Percentiles rank a stretch among this genome's conserved stretches.
phyloP scores from a whole-genome alignment of 37 sponge, comb jelly and placozoan species.

The Amphimedon queenslandica region DNA sequence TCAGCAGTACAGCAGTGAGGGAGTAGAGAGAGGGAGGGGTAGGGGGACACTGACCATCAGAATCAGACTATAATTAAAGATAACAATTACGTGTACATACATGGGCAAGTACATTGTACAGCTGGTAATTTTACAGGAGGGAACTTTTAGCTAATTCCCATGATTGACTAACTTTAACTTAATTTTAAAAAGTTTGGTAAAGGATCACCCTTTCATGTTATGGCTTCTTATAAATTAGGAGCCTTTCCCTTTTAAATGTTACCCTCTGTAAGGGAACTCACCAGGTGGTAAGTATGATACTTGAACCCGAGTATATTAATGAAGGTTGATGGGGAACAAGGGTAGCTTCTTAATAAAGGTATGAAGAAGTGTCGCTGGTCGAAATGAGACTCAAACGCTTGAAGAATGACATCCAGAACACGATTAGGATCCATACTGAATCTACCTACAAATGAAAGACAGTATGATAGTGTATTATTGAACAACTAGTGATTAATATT shows the following conservation, averaged over 20 bases:
- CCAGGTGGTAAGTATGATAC: conserved; percentile 73
- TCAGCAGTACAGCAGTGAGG: conserved; percentile 79
- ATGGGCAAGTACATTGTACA: no score
- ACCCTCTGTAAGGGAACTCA: no score
- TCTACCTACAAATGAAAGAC: conserved; percentile 48
- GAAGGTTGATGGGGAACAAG: conserved; percentile 74
- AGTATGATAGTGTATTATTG: neutral
- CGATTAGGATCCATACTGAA: conserved; percentile 97
- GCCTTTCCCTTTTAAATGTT: no score
- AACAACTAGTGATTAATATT: neutral
- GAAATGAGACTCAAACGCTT: conserved; percentile 84
- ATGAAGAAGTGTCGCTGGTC: conserved; percentile 79
- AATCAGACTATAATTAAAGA: no score
- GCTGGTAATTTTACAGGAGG: no score
- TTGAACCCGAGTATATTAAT: conserved; percentile 91
- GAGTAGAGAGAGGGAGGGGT: conserved; percentile 65
- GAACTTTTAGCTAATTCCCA: no score
- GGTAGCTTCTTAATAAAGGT: conserved; percentile 64
- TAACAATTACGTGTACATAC: no score
- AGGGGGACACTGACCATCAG: no score
- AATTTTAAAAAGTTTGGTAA: no score
- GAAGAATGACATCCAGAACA: conserved; percentile 91
- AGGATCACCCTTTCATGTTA: no score
- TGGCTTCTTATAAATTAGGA: no score
- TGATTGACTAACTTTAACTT: no score